Evolutionary conservation across 2,797 vertebrate species (phyloP).

Genomic region (Acropternis orthonyx): DNA sequence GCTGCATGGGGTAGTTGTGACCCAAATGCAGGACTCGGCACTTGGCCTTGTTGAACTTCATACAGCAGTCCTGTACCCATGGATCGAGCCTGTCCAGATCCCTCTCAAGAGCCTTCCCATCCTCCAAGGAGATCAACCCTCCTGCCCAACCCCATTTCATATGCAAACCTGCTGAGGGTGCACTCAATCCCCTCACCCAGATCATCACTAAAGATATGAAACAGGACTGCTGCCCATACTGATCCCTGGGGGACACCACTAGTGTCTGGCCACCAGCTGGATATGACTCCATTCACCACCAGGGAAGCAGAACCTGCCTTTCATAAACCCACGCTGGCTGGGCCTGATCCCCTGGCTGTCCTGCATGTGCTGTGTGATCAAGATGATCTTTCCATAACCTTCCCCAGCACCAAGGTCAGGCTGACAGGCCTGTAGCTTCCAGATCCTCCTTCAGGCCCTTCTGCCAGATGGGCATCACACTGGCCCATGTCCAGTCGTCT

Average conservation of each 20-base stretch:
- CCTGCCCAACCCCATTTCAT: not conserved
- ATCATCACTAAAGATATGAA: not conserved
- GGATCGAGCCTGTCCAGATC: not conserved
- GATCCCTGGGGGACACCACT: not conserved
- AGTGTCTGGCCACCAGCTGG: not conserved
- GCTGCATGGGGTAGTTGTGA: fast-evolving
- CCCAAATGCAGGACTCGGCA: not conserved
- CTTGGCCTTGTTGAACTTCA: not conserved
- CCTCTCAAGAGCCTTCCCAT: not conserved
- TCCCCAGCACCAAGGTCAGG: not conserved
- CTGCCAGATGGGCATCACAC: fast-evolving
- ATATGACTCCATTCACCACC: not conserved
- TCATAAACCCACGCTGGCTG: not conserved
- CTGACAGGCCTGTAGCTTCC: not conserved
- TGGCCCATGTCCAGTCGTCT: not conserved
- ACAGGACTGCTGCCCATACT: not conserved
- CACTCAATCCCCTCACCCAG: not conserved
- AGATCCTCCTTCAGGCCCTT: not conserved
- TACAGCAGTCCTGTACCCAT: fast-evolving
- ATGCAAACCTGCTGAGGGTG: no score
- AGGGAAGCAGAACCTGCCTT: not conserved
- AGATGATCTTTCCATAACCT: not conserved
- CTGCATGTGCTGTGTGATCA: not conserved
- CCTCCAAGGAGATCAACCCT: not conserved
- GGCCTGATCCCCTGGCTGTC: not conserved